Evolutionary conservation across 2,797 vertebrate species (phyloP).

Genomic region (Crypturellus tataupa): DNA sequence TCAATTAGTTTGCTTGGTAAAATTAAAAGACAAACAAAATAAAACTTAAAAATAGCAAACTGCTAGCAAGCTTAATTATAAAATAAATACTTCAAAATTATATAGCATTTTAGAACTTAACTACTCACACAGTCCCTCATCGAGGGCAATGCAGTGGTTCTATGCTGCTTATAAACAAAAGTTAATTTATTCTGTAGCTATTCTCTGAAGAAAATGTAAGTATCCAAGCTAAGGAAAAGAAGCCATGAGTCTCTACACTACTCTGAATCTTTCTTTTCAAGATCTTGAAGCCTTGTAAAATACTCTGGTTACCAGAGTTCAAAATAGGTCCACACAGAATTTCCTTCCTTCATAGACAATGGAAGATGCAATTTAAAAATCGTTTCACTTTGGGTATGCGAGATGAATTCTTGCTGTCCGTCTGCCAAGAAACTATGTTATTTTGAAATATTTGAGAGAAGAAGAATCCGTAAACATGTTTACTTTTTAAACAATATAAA

Average conservation of each 20-base stretch:
- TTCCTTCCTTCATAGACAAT: conserved; percentile 28
- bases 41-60: neutral
- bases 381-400: neutral
- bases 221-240: neutral
- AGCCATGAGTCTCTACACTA: neutral
- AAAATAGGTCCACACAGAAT: conserved; percentile 34
- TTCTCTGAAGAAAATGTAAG: neutral
- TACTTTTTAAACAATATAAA: neutral
- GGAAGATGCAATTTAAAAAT: conserved; percentile 25
- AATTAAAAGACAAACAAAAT: neutral
- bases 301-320: neutral
- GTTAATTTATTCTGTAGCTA: neutral
- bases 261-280: neutral
- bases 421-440: neutral
- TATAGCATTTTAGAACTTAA: neutral
- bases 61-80: neutral
- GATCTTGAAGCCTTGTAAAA: neutral
- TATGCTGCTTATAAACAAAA: neutral
- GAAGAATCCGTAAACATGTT: neutral
- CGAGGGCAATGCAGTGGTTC: neutral
- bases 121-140: neutral
- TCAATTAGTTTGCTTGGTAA: neutral
- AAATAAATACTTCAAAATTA: neutral
- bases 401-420: neutral
- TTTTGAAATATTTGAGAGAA: conserved; percentile 15